Percentiles rank a stretch among this genome's conserved stretches.
Conservation (phyloP, 2,797 vertebrate species). For the Lophius americanus region DNA sequence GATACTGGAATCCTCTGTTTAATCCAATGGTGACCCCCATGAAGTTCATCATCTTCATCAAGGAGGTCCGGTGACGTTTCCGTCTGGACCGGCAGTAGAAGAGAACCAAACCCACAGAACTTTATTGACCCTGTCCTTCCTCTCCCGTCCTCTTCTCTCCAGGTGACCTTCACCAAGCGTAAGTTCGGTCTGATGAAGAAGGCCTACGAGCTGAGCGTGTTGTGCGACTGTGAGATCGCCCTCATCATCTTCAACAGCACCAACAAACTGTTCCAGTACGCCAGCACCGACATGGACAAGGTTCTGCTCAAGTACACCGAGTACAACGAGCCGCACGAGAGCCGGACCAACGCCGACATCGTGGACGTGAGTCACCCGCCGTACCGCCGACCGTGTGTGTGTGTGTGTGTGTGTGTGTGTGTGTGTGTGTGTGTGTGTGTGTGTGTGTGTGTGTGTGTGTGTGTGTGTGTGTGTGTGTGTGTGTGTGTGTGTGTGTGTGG, state of each 20-base stretch:
- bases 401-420: too few species aligned
- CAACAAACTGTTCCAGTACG: conserved; percentile 97
- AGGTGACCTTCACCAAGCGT: conserved; percentile 97
- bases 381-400: background rate
- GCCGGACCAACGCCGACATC: conserved; percentile 95
- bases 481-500: too few species aligned
- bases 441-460: too few species aligned
- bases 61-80: too few species aligned
- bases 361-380: conserved; percentile 85
- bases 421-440: too few species aligned
- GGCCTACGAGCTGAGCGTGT: conserved; percentile 74
- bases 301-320: conserved; percentile 81
- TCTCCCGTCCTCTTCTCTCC: conserved; percentile 1
- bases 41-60: too few species aligned
- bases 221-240: conserved; percentile 96
- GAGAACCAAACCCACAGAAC: too few species aligned
- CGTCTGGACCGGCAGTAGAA: too few species aligned
- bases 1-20: too few species aligned
- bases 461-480: too few species aligned
- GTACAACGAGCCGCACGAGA: conserved; percentile 98
- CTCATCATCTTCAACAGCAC: conserved; percentile 99
- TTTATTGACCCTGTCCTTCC: too few species aligned
- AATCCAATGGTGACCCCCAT: too few species aligned
- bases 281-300: conserved; percentile 75
- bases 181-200: conserved; percentile 84